These are phyloP conservation scores for western clawed frog (Xenopus tropicalis) DNA, from an alignment of 2,113 vertebrate species.

Conservation along the genomic window DNA sequence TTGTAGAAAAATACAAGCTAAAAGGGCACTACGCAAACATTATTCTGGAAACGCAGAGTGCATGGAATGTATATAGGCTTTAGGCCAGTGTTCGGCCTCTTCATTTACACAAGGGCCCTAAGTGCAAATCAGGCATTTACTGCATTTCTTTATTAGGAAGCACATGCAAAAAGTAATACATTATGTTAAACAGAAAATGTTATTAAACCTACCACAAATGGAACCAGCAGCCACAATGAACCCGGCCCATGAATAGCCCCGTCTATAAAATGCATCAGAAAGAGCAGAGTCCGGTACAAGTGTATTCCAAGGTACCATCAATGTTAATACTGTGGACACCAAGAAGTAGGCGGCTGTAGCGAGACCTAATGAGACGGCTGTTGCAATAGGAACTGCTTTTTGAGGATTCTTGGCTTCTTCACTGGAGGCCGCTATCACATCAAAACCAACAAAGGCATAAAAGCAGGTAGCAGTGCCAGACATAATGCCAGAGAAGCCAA, in stretches of 20 bases:
- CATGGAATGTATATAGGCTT: too few relatives aligned
- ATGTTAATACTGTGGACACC: conserved; percentile 84
- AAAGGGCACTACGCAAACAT: too few relatives aligned
- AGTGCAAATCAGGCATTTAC: too few relatives aligned
- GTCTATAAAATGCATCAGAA: conserved; percentile 86
- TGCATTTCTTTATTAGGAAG: too few relatives aligned
- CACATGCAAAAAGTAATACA: too few relatives aligned
- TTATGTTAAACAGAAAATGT: too few relatives aligned
- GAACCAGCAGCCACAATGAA: conserved; percentile 86
- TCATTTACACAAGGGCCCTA: too few relatives aligned
- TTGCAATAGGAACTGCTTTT: conserved; percentile 82
- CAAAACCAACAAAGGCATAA: conserved; percentile 93
- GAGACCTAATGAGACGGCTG: conserved; percentile 77
- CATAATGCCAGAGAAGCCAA: conserved; percentile 85
- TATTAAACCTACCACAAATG: conserved; percentile 83
- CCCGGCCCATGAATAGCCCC: conserved; percentile 92
- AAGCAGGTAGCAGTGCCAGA: conserved; percentile 93
- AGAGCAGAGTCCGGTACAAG: conserved; percentile 88
- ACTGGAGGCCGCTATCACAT: conserved; percentile 88
- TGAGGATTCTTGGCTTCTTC: conserved; percentile 90
- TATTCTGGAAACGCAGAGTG: too few relatives aligned
- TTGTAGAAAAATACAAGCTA: too few relatives aligned
- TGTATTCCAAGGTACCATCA: conserved; percentile 90
- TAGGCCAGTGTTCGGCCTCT: too few relatives aligned
- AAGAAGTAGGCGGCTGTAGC: conserved; percentile 83